Conservation (phyloP, 2,113 vertebrate genomes). For the Catagonus wagneri region DNA sequence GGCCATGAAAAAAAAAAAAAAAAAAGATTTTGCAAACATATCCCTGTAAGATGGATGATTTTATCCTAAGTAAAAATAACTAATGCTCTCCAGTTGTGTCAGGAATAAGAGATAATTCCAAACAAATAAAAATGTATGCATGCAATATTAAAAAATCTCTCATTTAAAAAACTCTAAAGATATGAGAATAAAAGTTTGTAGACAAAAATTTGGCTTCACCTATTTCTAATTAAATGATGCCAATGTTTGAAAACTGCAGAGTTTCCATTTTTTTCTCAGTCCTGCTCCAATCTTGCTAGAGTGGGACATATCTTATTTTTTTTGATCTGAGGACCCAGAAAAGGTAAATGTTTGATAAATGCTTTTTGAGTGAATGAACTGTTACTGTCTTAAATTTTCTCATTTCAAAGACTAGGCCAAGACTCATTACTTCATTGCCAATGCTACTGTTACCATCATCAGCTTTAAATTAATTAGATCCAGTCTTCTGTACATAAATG, state of each 20-base stretch:
- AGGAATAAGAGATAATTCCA: neutral
- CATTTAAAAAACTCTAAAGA: constrained; percentile 41
- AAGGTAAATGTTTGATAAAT: neutral
- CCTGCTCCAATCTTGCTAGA: neutral
- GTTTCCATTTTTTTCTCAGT: constrained; percentile 17
- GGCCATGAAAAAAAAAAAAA: no score
- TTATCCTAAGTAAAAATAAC: constrained; percentile 26
- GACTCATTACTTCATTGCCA: constrained; percentile 37
- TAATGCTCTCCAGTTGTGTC: neutral
- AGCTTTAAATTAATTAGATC: constrained; percentile 63
- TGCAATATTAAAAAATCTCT: constrained; percentile 10
- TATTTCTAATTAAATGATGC: neutral
- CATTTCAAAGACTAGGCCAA: constrained; percentile 9
- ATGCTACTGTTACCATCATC: constrained; percentile 3
- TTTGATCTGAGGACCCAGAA: neutral
- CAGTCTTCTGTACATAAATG: constrained; percentile 28
- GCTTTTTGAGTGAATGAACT: neutral
- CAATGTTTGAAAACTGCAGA: neutral
- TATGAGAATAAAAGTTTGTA: neutral
- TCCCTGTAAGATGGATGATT: neutral
- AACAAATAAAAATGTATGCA: neutral
- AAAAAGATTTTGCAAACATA: neutral
- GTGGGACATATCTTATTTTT: neutral
- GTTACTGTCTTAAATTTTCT: constrained; percentile 45
- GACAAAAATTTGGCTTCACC: neutral